Evolutionary conservation across 2,888 invertebrate genomes (phyloP).

Genomic region (Drepana falcataria): DNA sequence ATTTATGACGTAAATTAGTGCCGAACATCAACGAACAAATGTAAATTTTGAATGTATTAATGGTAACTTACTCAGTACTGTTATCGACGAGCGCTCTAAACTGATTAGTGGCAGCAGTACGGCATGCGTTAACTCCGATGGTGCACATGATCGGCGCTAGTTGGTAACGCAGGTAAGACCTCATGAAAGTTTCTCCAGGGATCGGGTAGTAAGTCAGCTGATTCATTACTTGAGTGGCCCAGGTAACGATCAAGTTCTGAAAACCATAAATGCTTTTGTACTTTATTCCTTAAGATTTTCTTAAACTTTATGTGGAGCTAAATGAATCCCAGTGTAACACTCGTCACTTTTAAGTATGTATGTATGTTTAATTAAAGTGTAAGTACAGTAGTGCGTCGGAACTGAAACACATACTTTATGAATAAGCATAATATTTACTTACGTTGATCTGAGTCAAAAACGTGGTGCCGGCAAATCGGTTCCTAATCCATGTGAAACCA

Average conservation of each 20-base stretch:
- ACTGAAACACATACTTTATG: too few relatives aligned
- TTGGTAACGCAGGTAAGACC: conserved; percentile 54
- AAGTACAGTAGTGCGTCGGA: too few relatives aligned
- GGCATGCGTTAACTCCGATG: conserved; percentile 36
- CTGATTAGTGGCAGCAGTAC: conserved; percentile 34
- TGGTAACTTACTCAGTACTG: conserved; percentile 34
- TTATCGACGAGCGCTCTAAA: conserved; percentile 28
- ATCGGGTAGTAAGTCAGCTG: conserved; percentile 39
- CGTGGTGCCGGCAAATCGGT: conserved; percentile 42
- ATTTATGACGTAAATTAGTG: too few relatives aligned
- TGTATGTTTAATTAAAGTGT: too few relatives aligned
- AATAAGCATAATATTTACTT: conserved; percentile 8
- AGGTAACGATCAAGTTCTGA: conserved; percentile 38
- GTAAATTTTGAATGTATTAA: too few relatives aligned
- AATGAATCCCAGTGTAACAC: too few relatives aligned
- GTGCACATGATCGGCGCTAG: conserved; percentile 54
- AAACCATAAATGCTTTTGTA: not conserved
- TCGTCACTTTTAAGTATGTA: too few relatives aligned
- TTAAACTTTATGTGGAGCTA: not conserved
- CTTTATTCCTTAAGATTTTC: not conserved
- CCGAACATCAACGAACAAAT: too few relatives aligned
- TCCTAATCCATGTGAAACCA: conserved; percentile 74
- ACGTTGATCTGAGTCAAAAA: conserved; percentile 39
- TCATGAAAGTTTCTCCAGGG: conserved; percentile 48
- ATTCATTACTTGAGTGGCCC: conserved; percentile 41